Percentiles rank a stretch among this genome's conserved stretches.
Evolutionary conservation across 2,113 vertebrate genomes (phyloP).

Genomic region (Oryzias curvinotus): DNA sequence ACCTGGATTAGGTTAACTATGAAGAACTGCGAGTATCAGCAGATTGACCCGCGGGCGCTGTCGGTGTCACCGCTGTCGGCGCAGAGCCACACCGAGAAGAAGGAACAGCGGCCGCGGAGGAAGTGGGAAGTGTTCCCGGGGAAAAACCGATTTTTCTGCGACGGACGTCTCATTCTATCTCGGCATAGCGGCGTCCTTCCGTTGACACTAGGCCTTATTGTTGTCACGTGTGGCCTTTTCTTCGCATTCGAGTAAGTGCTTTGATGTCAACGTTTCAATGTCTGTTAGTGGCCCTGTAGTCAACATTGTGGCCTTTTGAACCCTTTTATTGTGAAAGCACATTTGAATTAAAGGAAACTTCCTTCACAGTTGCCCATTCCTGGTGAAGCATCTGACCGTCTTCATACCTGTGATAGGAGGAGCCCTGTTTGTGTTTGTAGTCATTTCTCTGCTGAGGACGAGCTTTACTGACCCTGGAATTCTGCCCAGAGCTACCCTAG

Average conservation of each 20-base stretch:
- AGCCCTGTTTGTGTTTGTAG: constrained; percentile 89
- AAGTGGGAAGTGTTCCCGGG: constrained; percentile 94
- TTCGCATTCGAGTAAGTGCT: constrained; percentile 93
- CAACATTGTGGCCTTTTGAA: too few relatives aligned
- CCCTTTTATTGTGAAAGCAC: background rate
- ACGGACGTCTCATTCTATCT: constrained; percentile 87
- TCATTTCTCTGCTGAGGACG: constrained; percentile 89
- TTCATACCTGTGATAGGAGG: constrained; percentile 91
- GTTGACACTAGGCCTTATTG: constrained; percentile 89
- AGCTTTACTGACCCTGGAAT: constrained; percentile 95
- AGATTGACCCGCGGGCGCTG: constrained; percentile 82
- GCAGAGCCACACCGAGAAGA: constrained; percentile 51
- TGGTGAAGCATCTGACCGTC: constrained; percentile 85
- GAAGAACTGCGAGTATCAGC: constrained; percentile 89
- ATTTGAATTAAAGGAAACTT: background rate
- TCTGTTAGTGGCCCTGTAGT: background rate
- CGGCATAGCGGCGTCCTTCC: constrained; percentile 89
- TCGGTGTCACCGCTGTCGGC: constrained; percentile 65
- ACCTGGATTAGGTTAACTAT: constrained; percentile 42
- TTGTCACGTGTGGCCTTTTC: constrained; percentile 90
- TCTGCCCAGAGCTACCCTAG: constrained; percentile 90
- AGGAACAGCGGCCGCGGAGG: constrained; percentile 69
- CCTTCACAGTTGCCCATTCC: constrained; percentile 87
- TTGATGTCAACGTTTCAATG: background rate
- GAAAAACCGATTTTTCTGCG: constrained; percentile 89